Evolutionary conservation across 2,888 invertebrate genomes (phyloP).

Genomic region (Ochropacha duplaris): DNA sequence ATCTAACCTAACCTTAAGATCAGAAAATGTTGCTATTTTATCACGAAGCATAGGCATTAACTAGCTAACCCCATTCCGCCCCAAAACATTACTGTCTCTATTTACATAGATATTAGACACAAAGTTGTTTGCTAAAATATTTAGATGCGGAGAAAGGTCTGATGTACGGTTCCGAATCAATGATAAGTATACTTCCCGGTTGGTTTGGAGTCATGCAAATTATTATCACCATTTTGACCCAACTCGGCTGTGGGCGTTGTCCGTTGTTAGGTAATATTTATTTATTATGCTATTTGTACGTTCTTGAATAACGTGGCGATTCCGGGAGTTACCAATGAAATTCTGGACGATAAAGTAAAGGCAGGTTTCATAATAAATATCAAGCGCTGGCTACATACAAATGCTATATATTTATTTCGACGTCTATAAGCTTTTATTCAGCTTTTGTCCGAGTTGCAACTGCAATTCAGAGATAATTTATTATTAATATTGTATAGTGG

Average conservation of each 20-base stretch:
- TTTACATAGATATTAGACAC: constrained; percentile 15
- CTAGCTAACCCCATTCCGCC: constrained; percentile 8
- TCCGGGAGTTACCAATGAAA: constrained; percentile 11
- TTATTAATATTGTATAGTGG: background rate
- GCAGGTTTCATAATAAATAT: background rate
- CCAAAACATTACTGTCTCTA: constrained; percentile 19
- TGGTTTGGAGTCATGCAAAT: constrained; percentile 59
- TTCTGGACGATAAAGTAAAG: constrained; percentile 5
- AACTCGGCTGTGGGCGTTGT: constrained; percentile 53
- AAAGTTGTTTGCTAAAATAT: constrained; percentile 18
- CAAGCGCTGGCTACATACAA: background rate
- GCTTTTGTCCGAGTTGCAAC: background rate
- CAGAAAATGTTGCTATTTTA: constrained; percentile 1
- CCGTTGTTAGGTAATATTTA: constrained; percentile 61
- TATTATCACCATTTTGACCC: constrained; percentile 69
- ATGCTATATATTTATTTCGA: background rate
- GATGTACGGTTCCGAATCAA: constrained; percentile 56
- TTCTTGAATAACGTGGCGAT: constrained; percentile 17
- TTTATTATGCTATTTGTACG: constrained; percentile 41
- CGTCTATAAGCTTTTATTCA: background rate
- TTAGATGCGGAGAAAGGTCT: constrained; percentile 59
- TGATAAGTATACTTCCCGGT: constrained; percentile 75
- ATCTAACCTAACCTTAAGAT: background rate
- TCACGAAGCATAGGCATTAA: background rate
- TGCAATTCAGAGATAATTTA: background rate